phyloP scores from a whole-genome alignment of 1,140 invertebrate species.

The Euborellia annulipes region DNA sequence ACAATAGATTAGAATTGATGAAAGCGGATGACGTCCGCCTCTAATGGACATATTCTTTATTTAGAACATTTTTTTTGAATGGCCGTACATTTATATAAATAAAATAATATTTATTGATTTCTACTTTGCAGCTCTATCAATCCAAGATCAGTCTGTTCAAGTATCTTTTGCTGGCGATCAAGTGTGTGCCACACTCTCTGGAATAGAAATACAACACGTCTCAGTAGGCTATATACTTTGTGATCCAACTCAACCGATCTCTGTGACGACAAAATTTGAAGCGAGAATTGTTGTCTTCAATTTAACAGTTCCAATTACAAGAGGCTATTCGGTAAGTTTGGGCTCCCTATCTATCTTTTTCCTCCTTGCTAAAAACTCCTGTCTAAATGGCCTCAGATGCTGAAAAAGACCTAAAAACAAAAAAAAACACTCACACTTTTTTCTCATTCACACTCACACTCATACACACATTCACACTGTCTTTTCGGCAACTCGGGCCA shows the following conservation, averaged over 20 bases:
- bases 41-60: not conserved
- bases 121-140: conserved; percentile 34
- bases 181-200: conserved; percentile 61
- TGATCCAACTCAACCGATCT: conserved; percentile 60
- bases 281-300: conserved; percentile 90
- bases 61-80: not conserved
- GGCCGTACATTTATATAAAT: not conserved
- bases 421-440: no score
- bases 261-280: conserved; percentile 63
- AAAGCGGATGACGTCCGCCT: no score
- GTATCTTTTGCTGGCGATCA: conserved; percentile 91
- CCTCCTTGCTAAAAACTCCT: no score
- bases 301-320: conserved; percentile 78
- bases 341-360: no score
- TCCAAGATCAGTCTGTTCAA: conserved; percentile 53
- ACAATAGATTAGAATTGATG: no score
- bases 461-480: no score
- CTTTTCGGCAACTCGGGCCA: no score
- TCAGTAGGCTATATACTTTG: conserved; percentile 73
- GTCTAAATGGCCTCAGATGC: no score
- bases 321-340: conserved; percentile 58
- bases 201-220: conserved; percentile 71
- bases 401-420: no score
- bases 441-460: no score
- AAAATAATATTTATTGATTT: conserved; percentile 3